These are phyloP conservation scores for Vollenhovia emeryi DNA, from an alignment of 1,140 invertebrate species.

Conservation along the genomic window DNA sequence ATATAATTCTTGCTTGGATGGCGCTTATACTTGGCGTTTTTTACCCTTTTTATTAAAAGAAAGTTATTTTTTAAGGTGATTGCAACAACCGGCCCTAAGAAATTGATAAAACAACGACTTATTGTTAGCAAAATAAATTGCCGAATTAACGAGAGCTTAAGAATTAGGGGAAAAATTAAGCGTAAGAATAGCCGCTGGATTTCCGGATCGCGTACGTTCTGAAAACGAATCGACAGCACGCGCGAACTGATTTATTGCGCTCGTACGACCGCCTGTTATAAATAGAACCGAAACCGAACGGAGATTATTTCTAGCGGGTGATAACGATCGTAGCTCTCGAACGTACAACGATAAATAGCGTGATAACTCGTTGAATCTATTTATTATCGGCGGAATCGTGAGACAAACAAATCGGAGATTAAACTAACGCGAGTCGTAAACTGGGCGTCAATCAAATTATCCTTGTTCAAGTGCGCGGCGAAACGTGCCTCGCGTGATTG, in stretches of 20 bases:
- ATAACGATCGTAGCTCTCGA: not conserved
- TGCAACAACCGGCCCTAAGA: no score
- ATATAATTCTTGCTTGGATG: no score
- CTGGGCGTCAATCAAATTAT: not conserved
- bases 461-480: not conserved
- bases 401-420: not conserved
- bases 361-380: slow-evolving; percentile 17
- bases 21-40: no score
- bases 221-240: not conserved
- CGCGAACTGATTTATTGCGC: not conserved
- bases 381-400: not conserved
- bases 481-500: not conserved
- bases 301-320: not conserved
- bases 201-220: not conserved
- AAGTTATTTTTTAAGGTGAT: no score
- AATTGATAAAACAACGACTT: not conserved
- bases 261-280: not conserved
- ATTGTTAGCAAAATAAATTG: not conserved
- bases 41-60: no score
- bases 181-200: not conserved
- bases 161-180: not conserved
- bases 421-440: slow-evolving; percentile 4
- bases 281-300: not conserved
- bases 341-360: not conserved
- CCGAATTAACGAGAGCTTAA: not conserved